These are phyloP conservation scores for Papio anubis DNA, from an alignment of 2,113 vertebrate species.

Conservation along the genomic window DNA sequence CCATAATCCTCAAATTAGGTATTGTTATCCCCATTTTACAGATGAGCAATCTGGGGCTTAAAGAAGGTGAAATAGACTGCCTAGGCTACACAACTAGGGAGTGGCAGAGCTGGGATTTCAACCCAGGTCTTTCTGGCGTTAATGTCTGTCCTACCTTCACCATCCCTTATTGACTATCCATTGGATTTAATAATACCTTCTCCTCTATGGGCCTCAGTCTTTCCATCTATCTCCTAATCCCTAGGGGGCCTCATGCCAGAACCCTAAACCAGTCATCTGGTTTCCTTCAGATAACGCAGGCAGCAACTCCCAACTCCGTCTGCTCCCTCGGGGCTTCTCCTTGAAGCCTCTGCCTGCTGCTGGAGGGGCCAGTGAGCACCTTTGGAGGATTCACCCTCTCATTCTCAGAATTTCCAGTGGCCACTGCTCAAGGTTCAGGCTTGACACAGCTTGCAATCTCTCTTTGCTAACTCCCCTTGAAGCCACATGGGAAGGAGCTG, in stretches of 20 bases:
- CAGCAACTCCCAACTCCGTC: rapidly evolving
- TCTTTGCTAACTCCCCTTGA: neutral
- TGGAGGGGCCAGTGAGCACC: neutral
- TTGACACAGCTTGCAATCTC: neutral
- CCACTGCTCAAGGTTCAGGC: neutral
- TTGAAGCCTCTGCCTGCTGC: neutral
- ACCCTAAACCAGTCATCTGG: neutral
- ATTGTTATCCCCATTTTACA: neutral
- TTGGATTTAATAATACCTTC: neutral
- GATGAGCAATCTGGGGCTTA: neutral
- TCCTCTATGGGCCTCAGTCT: neutral
- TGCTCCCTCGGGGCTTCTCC: neutral
- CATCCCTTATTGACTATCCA: neutral
- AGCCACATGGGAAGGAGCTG: neutral
- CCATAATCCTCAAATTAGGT: neutral
- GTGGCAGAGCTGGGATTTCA: neutral
- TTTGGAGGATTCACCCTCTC: neutral
- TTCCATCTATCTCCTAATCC: neutral
- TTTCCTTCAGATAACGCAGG: neutral
- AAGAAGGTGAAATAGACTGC: constrained; percentile 27
- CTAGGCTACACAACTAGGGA: neutral
- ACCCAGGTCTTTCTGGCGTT: neutral
- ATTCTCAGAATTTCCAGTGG: neutral
- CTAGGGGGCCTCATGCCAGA: neutral
- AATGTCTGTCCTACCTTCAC: neutral